Evolutionary conservation across 2,113 vertebrate genomes (phyloP), one percentile per base, ranked within the genome.

Genomic region (Macquaria australasica): DNA sequence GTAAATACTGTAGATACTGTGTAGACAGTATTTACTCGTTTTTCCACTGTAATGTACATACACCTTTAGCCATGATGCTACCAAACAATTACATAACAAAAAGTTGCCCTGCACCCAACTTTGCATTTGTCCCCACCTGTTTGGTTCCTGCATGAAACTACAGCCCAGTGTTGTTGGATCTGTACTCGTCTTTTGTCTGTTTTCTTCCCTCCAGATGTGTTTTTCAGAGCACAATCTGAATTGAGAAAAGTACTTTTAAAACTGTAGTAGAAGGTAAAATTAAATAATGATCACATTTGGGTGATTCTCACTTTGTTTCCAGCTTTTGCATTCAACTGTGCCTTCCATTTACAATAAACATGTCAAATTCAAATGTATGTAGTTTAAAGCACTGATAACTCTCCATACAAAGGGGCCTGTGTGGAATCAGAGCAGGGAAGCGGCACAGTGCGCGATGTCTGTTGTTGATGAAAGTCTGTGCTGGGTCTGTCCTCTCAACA

Each of bases 361-460:
- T 28, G 51, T 41, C 21, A 58, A 11, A 14, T 67, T 50, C 8
- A 60, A 6, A 23, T 37, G 37, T 3, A 14, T 10, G 51, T 18
- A 16, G 43, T 31, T 16, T 1, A 34, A 48, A 67, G 62, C 15
- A 51, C 7, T 50, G 23, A 39, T 84, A 28, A 68, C 28, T 15
- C 28, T 71, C 59, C 74, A 56, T 21, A 34, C 60, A 58, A 11
- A n/a, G 23, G 7, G 43, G 18, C 23, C 48, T 25, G 37, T 81
- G 60, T 66, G 50, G 50, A 53, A 20, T 56, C 25, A n/a, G 31
- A 62, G 31, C 23, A 59, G 64, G 28, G 28, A 2, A 39, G 55
- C 50, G 43, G 75, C 77, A 77, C 78, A 74, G 56, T 68, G 73
- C 50, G 28, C 53, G 64, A 77, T 59, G 71, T n/a, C 28, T 45